phyloP scores from a whole-genome alignment of 2,888 invertebrate species.

The Brachyptera putata region DNA sequence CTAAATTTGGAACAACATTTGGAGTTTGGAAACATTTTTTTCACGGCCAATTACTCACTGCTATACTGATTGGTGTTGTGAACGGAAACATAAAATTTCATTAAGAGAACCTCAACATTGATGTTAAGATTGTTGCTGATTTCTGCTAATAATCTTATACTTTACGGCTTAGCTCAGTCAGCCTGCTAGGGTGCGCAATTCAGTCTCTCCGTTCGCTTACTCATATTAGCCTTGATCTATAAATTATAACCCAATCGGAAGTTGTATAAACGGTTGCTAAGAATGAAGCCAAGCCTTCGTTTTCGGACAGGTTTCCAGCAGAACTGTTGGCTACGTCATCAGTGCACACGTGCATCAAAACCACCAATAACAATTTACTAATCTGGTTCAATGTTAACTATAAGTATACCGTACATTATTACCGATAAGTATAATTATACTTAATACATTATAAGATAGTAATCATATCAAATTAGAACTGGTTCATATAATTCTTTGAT shows the following conservation, averaged over 20 bases:
- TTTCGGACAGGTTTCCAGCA: conserved; percentile 11
- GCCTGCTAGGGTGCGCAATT: too few relatives aligned
- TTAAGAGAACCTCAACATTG: too few relatives aligned
- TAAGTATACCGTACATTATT: conserved; percentile 1
- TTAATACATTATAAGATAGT: conserved; percentile 3
- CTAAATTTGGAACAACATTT: too few relatives aligned
- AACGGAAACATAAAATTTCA: too few relatives aligned
- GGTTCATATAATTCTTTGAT: too few relatives aligned
- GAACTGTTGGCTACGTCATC: background rate
- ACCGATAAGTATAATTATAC: conserved; percentile 4
- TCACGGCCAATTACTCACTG: too few relatives aligned
- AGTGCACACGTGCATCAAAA: background rate
- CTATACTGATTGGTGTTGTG: too few relatives aligned
- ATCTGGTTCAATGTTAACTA: conserved; percentile 10
- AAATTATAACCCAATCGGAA: conserved; percentile 20
- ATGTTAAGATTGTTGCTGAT: background rate
- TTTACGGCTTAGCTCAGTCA: too few relatives aligned
- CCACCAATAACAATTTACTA: background rate
- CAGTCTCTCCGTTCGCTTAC: background rate
- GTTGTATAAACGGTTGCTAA: background rate
- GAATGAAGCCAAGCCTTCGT: conserved; percentile 12
- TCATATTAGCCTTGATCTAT: conserved; percentile 24
- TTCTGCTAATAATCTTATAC: too few relatives aligned
- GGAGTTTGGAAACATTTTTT: too few relatives aligned
- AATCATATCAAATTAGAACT: too few relatives aligned